Conservation (phyloP, 2,888 invertebrate species). For the Cinara cedri region DNA sequence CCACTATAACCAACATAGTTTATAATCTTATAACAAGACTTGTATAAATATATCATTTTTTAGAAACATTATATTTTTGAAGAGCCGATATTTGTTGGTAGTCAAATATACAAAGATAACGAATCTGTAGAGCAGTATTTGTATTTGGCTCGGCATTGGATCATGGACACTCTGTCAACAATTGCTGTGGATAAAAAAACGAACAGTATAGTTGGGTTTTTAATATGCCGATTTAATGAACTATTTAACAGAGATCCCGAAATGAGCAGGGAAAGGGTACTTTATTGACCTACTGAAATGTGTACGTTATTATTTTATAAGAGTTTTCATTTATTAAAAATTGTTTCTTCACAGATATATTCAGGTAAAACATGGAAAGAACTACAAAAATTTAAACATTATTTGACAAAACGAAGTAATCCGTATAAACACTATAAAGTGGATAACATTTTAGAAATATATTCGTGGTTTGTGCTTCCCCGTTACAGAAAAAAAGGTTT, state of each 20-base stretch:
- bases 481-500: slow-evolving; percentile 20
- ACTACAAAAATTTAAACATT: slow-evolving; percentile 33
- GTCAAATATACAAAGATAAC: slow-evolving; percentile 12
- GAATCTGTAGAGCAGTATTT: slow-evolving; percentile 37
- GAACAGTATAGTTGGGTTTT: slow-evolving; percentile 27
- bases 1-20: too few species aligned
- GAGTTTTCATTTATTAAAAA: not conserved
- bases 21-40: too few species aligned
- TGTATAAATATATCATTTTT: not conserved
- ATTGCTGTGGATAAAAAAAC: slow-evolving; percentile 19
- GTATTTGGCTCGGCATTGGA: slow-evolving; percentile 24
- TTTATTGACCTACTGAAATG: not conserved
- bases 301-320: not conserved
- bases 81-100: slow-evolving; percentile 8
- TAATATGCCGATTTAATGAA: slow-evolving; percentile 34
- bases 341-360: slow-evolving; percentile 8
- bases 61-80: slow-evolving; percentile 27
- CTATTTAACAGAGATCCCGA: not conserved
- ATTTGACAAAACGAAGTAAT: slow-evolving; percentile 13
- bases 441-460: slow-evolving; percentile 18
- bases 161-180: slow-evolving; percentile 34
- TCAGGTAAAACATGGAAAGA: slow-evolving; percentile 23
- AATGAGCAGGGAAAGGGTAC: slow-evolving; percentile 25
- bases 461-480: slow-evolving; percentile 42
- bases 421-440: not conserved